phyloP scores from a whole-genome alignment of 2,113 vertebrate species.

The Takifugu flavidus region DNA sequence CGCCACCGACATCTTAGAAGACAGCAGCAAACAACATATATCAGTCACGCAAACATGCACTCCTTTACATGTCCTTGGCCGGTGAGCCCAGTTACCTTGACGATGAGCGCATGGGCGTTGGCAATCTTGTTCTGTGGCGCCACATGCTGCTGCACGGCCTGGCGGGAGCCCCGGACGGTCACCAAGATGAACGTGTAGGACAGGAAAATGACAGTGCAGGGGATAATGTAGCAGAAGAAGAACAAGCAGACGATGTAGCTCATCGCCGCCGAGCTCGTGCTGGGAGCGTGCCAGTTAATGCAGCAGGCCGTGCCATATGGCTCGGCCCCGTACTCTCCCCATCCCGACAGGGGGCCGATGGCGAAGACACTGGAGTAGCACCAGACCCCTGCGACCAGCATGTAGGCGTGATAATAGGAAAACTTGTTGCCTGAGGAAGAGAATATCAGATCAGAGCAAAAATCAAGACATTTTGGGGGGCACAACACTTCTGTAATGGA shows the following conservation, averaged over 20 bases:
- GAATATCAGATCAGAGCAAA: constrained; percentile 2
- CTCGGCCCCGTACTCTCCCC: constrained; percentile 82
- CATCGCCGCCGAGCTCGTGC: constrained; percentile 59
- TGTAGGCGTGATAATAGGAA: constrained; percentile 67
- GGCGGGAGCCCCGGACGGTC: constrained; percentile 72
- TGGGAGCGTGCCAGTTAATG: constrained; percentile 77
- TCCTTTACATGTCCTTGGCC: not conserved
- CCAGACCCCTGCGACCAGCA: constrained; percentile 78
- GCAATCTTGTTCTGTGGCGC: constrained; percentile 69
- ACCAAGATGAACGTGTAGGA: constrained; percentile 81
- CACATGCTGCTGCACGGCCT: constrained; percentile 77
- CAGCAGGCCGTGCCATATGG: constrained; percentile 87
- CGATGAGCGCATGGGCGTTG: constrained; percentile 71
- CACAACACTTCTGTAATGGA: no score
- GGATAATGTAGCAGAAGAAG: constrained; percentile 84
- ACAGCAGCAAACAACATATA: constrained; percentile 1
- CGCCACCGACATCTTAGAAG: constrained; percentile 75
- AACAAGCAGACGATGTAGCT: constrained; percentile 83
- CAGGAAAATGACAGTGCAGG: constrained; percentile 78
- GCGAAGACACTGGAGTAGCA: constrained; percentile 79
- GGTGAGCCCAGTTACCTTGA: constrained; percentile 71
- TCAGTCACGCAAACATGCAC: not conserved
- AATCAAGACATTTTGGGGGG: not conserved
- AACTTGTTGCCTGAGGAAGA: constrained; percentile 78
- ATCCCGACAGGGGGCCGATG: constrained; percentile 73